Base-by-base conservation (phyloP, 2,797 vertebrate species). In the Fundulus diaphanus region DNA sequence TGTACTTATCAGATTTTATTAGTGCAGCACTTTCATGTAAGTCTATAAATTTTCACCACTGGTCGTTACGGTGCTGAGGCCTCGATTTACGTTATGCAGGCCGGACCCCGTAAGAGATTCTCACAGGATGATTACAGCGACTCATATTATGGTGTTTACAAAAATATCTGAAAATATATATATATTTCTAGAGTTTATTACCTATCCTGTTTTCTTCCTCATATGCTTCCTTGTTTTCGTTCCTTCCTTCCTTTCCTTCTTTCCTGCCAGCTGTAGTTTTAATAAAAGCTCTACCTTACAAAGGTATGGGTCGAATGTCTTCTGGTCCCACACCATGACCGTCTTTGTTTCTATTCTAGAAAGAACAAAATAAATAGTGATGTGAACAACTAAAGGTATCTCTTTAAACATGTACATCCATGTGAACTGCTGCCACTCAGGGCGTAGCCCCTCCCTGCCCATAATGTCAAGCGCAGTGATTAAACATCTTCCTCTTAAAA, bases 401-500 rank as follows among this genome's bases (percentile, higher is more conserved):
- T n/a, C n/a, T n/a, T n/a, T n/a, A n/a, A n/a, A n/a, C n/a, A n/a
- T n/a, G n/a, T n/a, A n/a, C n/a, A n/a, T n/a, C n/a, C n/a, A n/a
- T n/a, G n/a, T n/a, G n/a, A n/a, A n/a, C n/a, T n/a, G n/a, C n/a
- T n/a, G n/a, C n/a, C n/a, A n/a, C n/a, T n/a, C n/a, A n/a, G n/a
- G n/a, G n/a, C n/a, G n/a, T n/a, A n/a, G n/a, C n/a, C n/a, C n/a
- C n/a, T n/a, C n/a, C n/a, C n/a, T n/a, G n/a, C n/a, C n/a, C n/a
- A n/a, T n/a, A n/a, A 42, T 52, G 13, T 76, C 13, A 27, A 46
- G 2, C 27, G 46, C 57, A 59, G 70, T 37, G n/a, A 35, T 72
- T 59, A 65, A 74, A 71, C 63, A 73, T 48, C 61, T 76, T 78
- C 68, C 22, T 16, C 8, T 78, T 67, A 74, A 20, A 70, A 69